Percentiles rank a stretch among this genome's conserved stretches.
phyloP scores from a whole-genome alignment of 92 coral and sea anemone species.

The Pocillopora grandis region DNA sequence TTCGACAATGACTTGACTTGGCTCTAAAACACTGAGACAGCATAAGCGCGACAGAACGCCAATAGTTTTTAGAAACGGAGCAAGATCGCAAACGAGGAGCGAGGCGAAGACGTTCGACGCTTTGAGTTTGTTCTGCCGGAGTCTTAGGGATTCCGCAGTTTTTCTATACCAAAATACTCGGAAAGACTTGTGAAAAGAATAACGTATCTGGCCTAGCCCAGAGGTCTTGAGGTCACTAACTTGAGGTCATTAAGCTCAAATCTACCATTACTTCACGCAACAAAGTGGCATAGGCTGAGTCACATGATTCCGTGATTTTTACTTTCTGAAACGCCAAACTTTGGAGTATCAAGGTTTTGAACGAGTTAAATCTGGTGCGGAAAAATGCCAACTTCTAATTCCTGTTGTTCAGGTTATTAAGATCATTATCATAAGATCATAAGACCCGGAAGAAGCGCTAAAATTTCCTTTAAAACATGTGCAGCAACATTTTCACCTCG shows the following conservation, averaged over 20 bases:
- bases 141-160: not conserved
- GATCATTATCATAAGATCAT: no score
- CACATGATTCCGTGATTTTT: not conserved
- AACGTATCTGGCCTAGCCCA: no score
- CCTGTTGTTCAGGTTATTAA: no score
- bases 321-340: not conserved
- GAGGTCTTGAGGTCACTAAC: not conserved
- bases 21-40: slow-evolving; percentile 30
- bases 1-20: slow-evolving; percentile 53
- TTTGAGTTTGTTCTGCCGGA: not conserved
- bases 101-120: not conserved
- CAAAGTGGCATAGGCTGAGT: not conserved
- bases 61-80: not conserved
- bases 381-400: no score
- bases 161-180: not conserved
- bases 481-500: no score
- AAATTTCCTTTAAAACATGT: no score
- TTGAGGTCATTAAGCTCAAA: not conserved
- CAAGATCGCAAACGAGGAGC: no score
- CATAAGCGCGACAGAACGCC: slow-evolving; percentile 22
- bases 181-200: no score
- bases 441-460: no score
- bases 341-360: no score
- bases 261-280: not conserved
- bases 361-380: no score